Evolutionary conservation across 1,140 invertebrate species (phyloP), one percentile per base, ranked within the genome.

Genomic region (Metopolophium dirhodum): DNA sequence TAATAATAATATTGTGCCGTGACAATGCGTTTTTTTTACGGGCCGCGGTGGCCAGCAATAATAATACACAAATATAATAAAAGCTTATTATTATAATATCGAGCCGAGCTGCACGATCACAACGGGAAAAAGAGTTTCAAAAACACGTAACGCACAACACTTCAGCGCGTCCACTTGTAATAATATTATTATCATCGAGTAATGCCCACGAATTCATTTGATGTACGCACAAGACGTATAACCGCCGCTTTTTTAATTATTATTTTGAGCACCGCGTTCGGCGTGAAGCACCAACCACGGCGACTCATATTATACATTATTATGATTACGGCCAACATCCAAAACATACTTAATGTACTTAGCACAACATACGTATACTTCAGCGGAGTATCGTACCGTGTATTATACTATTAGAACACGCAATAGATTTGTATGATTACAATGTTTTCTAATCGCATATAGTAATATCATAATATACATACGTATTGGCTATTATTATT

Each of bases 1-100:
- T 4, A 83, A 37, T 4, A 83, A 37, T 23, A 37, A 20, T 7
- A 83, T n/a, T 47, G 11, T 30, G 26, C 85, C 85, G 45, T 87
- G 85, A 87, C 85, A n/a, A 47, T n/a, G 85, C 85, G 85, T 87
- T 87, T 87, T 87, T 87, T 83, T 41, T 85, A 41, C 37, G 35
- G 23, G 23, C 37, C 61, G n/a, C 6, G 14, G 61, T 77, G 2
- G 11, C n/a, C 6, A 77, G n/a, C 61, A 77, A 77, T 35, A 77
- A 77, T 77, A n/a, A 35, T 77, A 77, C n/a, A n/a, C n/a, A 26
- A 77, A 68, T 68, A 68, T n/a, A 77, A 77, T 77, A 54, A 54
- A 54, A 54, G 51, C 51, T 54, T 54, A 54, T 54, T 23, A 54
- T 54, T 77, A 68, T 68, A 30, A 77, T 77, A 41, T 9, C 35